These are phyloP conservation scores for Parnassius glacialis DNA, from an alignment of 2,888 invertebrate species.

Conservation along the genomic window DNA sequence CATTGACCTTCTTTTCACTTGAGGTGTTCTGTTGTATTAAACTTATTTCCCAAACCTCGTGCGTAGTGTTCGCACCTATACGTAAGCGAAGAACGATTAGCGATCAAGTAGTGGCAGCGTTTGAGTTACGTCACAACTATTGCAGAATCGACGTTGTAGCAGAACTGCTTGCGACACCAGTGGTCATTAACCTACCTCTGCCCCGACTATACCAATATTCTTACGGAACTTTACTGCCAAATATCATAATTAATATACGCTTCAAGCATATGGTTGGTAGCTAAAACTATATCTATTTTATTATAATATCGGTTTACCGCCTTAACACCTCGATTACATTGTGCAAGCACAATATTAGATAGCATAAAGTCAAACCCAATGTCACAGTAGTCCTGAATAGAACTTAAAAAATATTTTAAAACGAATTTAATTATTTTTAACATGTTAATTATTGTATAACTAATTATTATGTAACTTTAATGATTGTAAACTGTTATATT, in stretches of 20 bases:
- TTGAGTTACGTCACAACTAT: constrained; percentile 49
- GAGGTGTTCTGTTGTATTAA: background rate
- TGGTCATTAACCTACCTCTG: constrained; percentile 41
- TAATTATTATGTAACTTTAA: too few relatives aligned
- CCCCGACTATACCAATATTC: constrained; percentile 29
- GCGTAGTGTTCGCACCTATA: constrained; percentile 6
- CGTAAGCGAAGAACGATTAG: constrained; percentile 30
- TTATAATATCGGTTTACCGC: too few relatives aligned
- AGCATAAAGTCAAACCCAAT: too few relatives aligned
- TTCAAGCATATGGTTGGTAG: background rate
- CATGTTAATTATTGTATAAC: too few relatives aligned
- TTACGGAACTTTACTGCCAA: constrained; percentile 34
- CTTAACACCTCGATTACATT: too few relatives aligned
- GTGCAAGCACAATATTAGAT: too few relatives aligned
- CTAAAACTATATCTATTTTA: too few relatives aligned
- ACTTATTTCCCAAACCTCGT: background rate
- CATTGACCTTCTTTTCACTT: constrained; percentile 1
- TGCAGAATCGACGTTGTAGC: constrained; percentile 52
- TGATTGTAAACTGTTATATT: too few relatives aligned
- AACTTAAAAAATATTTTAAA: too few relatives aligned
- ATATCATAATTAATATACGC: constrained; percentile 25
- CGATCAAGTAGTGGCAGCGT: constrained; percentile 34
- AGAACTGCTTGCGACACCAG: constrained; percentile 50
- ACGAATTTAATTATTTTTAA: too few relatives aligned
- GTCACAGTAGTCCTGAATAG: too few relatives aligned